Evolutionary conservation across 2,797 vertebrate species (phyloP), one percentile per base, ranked within the genome.

Genomic region (Avahi laniger): DNA sequence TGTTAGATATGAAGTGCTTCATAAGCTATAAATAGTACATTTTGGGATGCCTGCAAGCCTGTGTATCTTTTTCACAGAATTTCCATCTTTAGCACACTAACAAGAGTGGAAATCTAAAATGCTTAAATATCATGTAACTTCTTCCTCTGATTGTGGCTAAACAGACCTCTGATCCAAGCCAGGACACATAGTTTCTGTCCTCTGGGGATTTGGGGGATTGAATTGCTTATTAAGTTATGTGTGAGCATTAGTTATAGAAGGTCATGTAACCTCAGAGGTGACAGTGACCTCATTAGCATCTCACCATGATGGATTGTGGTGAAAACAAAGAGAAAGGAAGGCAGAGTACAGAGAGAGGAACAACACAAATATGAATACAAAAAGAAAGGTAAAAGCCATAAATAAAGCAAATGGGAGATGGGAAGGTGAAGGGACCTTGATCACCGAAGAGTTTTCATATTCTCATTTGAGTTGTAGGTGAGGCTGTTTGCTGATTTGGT

Each of bases 231-330:
- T 54, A 91, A 95, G 43, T 86, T 86, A 75, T 20, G 14, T 91
- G 13, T 57, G 52, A 61, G 20, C 7, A 43, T 82, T 85, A 91
- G 24, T 72, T 30, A 50, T 35, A 93, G 20, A 94, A 93, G 61
- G 20, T 80, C 57, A 70, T 70, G 14, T 69, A 80, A 52, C 11
- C 43, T 92, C n/a, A 50, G 30, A 59, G 48, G 2, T 79, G 57
- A 82, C 9, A 76, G 26, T 96, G 33, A 80, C 26, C 11, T 59
- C 26, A 84, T 96, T 80, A 94, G 61, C 52, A 83, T 93, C 85
- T 94, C 46, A 76, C 24, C 22, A 48, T 43, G 30, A 59, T 72
- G 17, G 35, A n/a, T 4, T 80, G 9, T 90, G 30, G 24, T 46
- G 35, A 67, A 75, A n/a, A 86, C 54, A 91, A 83, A 73, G 33